Conservation (phyloP, 2,888 invertebrate species). For the Ophonus ardosiacus region DNA sequence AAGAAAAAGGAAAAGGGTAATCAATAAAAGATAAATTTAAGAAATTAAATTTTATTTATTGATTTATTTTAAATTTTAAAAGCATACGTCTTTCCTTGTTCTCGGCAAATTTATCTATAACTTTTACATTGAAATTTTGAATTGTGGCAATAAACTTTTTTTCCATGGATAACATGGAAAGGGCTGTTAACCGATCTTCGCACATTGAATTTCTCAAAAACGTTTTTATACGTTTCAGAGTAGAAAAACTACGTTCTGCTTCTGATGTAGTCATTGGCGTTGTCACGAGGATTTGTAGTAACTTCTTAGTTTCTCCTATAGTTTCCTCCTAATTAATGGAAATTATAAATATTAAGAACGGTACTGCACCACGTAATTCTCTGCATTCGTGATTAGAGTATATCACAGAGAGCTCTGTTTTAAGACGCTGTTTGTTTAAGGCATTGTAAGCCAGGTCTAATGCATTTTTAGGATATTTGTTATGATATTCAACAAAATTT, state of each 20-base stretch:
- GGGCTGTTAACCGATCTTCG: constrained; percentile 18
- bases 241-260: constrained; percentile 20
- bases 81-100: background rate
- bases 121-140: constrained; percentile 18
- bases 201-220: constrained; percentile 22
- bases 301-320: constrained; percentile 32
- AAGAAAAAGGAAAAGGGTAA: background rate
- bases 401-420: background rate
- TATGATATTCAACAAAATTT: background rate
- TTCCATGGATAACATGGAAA: constrained; percentile 8
- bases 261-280: constrained; percentile 21
- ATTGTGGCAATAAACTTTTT: constrained; percentile 24
- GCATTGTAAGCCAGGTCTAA: background rate
- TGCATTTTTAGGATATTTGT: background rate
- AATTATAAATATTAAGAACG: constrained; percentile 27
- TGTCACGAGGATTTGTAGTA: constrained; percentile 22
- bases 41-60: constrained; percentile 24
- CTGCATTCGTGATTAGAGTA: constrained; percentile 25
- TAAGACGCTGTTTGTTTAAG: constrained; percentile 17
- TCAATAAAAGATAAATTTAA: background rate
- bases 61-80: background rate
- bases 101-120: constrained; percentile 12
- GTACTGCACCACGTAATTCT: constrained; percentile 16
- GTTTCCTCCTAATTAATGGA: constrained; percentile 23
- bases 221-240: constrained; percentile 22